Evolutionary conservation across 1,140 invertebrate species (phyloP).

Genomic region (Drosophila suzukii): DNA sequence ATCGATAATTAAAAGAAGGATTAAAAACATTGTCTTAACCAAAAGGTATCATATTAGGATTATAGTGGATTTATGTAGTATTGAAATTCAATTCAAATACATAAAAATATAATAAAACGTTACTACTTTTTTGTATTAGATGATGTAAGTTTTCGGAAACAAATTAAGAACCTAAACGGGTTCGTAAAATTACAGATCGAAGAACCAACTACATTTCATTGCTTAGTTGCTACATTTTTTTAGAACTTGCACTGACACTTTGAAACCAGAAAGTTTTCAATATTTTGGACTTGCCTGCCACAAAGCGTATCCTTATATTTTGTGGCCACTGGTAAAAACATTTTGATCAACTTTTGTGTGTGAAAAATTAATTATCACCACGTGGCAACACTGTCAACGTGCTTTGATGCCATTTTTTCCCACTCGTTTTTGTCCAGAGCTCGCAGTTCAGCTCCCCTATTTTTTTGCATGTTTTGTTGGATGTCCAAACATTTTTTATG

Average conservation of each 20-base stretch:
- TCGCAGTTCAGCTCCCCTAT: constrained; percentile 40
- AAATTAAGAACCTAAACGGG: too few relatives aligned
- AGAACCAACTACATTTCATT: not conserved
- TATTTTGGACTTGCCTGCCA: not conserved
- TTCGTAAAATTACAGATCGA: too few relatives aligned
- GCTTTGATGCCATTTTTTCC: constrained; percentile 60
- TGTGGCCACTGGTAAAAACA: constrained; percentile 1
- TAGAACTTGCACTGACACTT: not conserved
- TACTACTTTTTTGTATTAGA: too few relatives aligned
- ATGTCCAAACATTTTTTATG: constrained; percentile 72
- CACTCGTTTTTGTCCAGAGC: constrained; percentile 41
- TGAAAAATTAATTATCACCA: constrained; percentile 70
- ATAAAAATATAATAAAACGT: too few relatives aligned
- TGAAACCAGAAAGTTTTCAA: not conserved
- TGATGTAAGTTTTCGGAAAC: too few relatives aligned
- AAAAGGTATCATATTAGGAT: too few relatives aligned
- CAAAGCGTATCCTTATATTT: not conserved
- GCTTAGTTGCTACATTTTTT: not conserved
- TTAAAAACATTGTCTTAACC: too few relatives aligned
- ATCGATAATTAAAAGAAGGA: too few relatives aligned
- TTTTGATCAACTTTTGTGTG: constrained; percentile 50
- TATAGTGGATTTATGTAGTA: too few relatives aligned
- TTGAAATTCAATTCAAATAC: too few relatives aligned
- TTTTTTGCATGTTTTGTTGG: constrained; percentile 53
- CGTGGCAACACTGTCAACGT: constrained; percentile 71